Evolutionary conservation across 2,113 vertebrate species (phyloP).

Genomic region (Centropristis striata): DNA sequence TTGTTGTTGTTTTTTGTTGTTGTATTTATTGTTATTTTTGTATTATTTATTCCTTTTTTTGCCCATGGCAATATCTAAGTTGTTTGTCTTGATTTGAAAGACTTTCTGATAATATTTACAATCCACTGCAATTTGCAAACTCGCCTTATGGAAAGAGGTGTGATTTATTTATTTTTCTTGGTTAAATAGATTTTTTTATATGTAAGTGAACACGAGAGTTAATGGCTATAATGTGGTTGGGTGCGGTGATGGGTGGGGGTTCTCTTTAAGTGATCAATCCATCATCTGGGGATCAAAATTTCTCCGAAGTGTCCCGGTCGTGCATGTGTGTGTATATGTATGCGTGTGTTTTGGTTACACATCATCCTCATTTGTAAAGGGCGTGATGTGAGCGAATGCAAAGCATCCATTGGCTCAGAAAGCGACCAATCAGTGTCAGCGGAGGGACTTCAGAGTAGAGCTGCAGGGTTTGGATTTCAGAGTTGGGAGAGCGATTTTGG

Average conservation of each 20-base stretch:
- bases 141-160: no score
- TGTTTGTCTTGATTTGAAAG: no score
- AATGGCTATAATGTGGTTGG: constrained; percentile 16
- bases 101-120: no score
- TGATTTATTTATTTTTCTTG: no score
- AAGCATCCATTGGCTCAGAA: constrained; percentile 77
- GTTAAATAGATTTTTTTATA: not conserved
- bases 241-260: constrained; percentile 28
- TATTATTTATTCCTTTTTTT: no score
- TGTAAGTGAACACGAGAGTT: constrained; percentile 10
- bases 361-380: constrained; percentile 64
- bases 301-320: constrained; percentile 23
- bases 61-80: no score
- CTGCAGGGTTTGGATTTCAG: constrained; percentile 79
- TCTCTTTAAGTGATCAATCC: constrained; percentile 77
- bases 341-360: constrained; percentile 15
- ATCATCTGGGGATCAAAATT: constrained; percentile 75
- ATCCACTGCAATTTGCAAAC: no score
- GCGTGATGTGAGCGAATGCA: constrained; percentile 66
- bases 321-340: constrained; percentile 40
- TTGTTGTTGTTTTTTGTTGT: no score
- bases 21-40: no score
- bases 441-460: constrained; percentile 76
- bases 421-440: constrained; percentile 83
- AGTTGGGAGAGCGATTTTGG: constrained; percentile 78